phyloP scores from a whole-genome alignment of 92 coral and sea anemone species.

The Desmophyllum pertusum region DNA sequence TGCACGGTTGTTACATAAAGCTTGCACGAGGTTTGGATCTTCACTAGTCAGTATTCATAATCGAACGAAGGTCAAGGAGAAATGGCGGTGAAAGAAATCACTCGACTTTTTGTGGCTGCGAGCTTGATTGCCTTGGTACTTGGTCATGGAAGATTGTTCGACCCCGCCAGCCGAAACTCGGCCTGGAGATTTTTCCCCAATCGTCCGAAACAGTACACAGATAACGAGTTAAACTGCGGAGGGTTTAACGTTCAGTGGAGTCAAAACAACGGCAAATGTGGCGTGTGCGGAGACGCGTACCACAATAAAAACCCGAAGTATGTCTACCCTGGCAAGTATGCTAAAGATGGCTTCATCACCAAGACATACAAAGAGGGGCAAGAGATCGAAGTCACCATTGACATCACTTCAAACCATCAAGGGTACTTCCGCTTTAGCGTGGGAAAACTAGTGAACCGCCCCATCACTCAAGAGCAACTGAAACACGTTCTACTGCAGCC shows the following conservation, averaged over 20 bases:
- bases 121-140: conserved; percentile 18
- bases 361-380: conserved; percentile 68
- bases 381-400: conserved; percentile 41
- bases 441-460: conserved; percentile 68
- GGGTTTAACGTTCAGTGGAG: conserved; percentile 54
- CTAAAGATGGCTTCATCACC: conserved; percentile 55
- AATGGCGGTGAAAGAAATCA: not conserved
- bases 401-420: conserved; percentile 82
- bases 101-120: conserved; percentile 4
- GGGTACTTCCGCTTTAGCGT: conserved; percentile 82
- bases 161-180: conserved; percentile 57
- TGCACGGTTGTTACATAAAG: no score
- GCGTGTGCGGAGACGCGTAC: conserved; percentile 71
- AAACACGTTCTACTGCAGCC: conserved; percentile 58
- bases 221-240: conserved; percentile 69
- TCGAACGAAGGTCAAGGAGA: not conserved
- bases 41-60: no score
- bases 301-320: conserved; percentile 31
- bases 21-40: no score
- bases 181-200: conserved; percentile 19
- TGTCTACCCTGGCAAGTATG: conserved; percentile 62
- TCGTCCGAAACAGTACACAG: conserved; percentile 48
- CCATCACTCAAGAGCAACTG: conserved; percentile 80
- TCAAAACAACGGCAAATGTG: conserved; percentile 64
- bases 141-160: conserved; percentile 47